phyloP scores from a whole-genome alignment of 2,113 vertebrate species.

The Phycodurus eques region DNA sequence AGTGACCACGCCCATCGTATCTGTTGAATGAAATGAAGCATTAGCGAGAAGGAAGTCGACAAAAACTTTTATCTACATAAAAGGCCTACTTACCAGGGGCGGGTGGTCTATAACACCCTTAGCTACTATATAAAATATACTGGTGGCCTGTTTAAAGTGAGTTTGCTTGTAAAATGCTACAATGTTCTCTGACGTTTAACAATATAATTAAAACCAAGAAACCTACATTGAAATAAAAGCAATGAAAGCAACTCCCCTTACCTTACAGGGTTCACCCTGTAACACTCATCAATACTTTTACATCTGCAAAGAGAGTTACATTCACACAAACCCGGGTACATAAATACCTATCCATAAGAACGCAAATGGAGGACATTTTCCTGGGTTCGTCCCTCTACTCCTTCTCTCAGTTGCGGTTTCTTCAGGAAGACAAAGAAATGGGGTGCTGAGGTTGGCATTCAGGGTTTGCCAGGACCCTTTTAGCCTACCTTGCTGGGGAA shows the following conservation, averaged over 20 bases:
- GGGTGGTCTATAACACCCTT: constrained; percentile 55
- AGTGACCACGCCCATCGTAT: constrained; percentile 98
- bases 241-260: constrained; percentile 81
- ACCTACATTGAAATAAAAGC: constrained; percentile 39
- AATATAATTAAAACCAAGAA: constrained; percentile 27
- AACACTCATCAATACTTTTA: constrained; percentile 82
- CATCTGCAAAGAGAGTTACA: constrained; percentile 93
- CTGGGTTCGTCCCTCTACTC: constrained; percentile 97
- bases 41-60: constrained; percentile 70
- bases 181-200: constrained; percentile 15
- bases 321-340: constrained; percentile 99
- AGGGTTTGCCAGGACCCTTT: constrained; percentile 92
- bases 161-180: constrained; percentile 19
- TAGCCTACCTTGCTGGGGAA: constrained; percentile 96
- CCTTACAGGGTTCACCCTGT: constrained; percentile 85
- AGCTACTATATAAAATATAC: constrained; percentile 6
- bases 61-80: constrained; percentile 30
- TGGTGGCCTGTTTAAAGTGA: constrained; percentile 16
- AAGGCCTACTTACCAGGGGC: constrained; percentile 69
- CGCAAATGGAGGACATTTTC: constrained; percentile 97
- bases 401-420: constrained; percentile 93
- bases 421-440: constrained; percentile 93
- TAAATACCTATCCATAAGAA: constrained; percentile 99
- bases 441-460: constrained; percentile 88
- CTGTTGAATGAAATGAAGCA: constrained; percentile 82